Evolutionary conservation across 2,888 invertebrate genomes (phyloP).

Genomic region (Acronicta psi): DNA sequence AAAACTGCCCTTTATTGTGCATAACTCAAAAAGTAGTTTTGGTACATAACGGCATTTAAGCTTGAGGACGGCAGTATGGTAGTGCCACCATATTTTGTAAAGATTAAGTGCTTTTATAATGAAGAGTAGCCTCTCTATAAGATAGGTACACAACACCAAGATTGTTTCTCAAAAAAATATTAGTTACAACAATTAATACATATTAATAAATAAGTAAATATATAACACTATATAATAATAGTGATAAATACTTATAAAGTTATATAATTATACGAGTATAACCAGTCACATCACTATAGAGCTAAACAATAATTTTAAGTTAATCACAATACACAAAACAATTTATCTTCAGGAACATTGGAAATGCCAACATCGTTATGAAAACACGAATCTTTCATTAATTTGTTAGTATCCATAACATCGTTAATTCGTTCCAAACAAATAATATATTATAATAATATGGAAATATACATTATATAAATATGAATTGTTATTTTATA

Average conservation of each 20-base stretch:
- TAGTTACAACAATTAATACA: no score
- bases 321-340: constrained; percentile 71
- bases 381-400: constrained; percentile 47
- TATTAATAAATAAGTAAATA: background rate
- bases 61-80: no score
- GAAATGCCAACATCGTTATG: constrained; percentile 46
- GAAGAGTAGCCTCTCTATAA: no score
- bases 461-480: constrained; percentile 9
- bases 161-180: no score
- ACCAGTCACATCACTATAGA: constrained; percentile 44
- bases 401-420: constrained; percentile 47
- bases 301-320: constrained; percentile 61
- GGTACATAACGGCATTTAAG: no score
- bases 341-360: constrained; percentile 46
- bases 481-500: constrained; percentile 6
- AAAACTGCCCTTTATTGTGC: no score
- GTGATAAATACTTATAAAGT: background rate
- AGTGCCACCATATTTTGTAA: no score
- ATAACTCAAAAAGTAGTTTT: no score
- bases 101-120: no score
- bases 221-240: background rate
- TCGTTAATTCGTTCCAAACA: constrained; percentile 37
- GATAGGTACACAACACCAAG: no score
- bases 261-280: constrained; percentile 4
- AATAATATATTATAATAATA: constrained; percentile 20